Evolutionary conservation across 2,888 invertebrate genomes (phyloP), one percentile per base, ranked within the genome.

Genomic region (Elysia crispata): DNA sequence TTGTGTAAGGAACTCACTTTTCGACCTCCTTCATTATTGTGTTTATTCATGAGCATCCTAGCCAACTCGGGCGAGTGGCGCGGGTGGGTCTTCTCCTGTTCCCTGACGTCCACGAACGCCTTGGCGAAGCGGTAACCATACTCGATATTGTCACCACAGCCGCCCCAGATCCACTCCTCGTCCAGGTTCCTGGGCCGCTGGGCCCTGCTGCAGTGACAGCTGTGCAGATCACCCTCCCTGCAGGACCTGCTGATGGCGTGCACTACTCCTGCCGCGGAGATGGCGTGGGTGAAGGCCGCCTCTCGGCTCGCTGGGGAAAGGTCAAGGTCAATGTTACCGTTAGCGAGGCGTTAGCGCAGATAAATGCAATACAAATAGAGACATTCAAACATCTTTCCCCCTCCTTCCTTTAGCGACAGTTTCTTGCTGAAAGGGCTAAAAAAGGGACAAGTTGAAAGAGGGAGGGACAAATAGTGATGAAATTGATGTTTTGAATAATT

Each of bases 11-110:
- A 41, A 85, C 95, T 94, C 94, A 98, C 98, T 95, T 97, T 94
- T 91, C 99, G 94, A 18, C 99, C 99, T 57, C 98, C 99, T 92
- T 99, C 98, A 92, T 99, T 99, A 93, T 99, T 99, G 92, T 98
- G 98, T 77, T 98, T 93, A 88, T 99, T 98, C 97, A 99, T 98
- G 84, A 98, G 94, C 90, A 96, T 95, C 62, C 97, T 93, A 1
- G 97, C 97, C 62, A 91, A 95, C 87, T 96, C 96, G 80, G 95
- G 94, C 83, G 96, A 96, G 80, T 96, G 96, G 86, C 96, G 94
- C 89, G 96, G 96, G 90, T 95, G 95, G 89, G 95, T 95, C 81
- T 96, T 94, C 87, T 94, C 94, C 81, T 93, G 91, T 92, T 98
- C 98, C 77, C 97, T 94, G 78, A 97, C 95, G 93, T 99, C 98